phyloP scores from a whole-genome alignment of 2,113 vertebrate species.

The Montifringilla adamsi region DNA sequence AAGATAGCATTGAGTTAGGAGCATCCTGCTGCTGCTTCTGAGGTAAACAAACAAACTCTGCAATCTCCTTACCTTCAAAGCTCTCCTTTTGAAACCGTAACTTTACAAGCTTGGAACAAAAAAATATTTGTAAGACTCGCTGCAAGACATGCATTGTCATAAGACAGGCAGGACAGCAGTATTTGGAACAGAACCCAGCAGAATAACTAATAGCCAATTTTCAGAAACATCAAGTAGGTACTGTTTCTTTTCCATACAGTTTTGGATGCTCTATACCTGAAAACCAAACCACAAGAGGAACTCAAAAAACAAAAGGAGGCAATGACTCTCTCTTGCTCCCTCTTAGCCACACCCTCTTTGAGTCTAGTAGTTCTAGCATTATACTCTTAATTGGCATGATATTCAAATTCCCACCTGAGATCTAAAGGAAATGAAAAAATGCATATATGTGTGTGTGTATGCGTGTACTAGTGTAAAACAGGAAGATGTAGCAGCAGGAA shows the following conservation, averaged over 20 bases:
- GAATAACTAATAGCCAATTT: background rate
- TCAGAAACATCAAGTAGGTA: background rate
- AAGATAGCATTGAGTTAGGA: background rate
- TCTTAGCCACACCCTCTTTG: background rate
- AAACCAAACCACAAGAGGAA: background rate
- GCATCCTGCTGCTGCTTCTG: background rate
- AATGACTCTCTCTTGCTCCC: background rate
- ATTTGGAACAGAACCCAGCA: background rate
- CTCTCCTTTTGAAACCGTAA: background rate
- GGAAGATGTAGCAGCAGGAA: conserved; percentile 22
- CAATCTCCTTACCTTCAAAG: background rate
- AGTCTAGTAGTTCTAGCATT: background rate
- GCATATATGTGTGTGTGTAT: too few species aligned
- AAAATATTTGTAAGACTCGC: background rate
- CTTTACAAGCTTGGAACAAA: background rate
- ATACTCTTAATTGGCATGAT: background rate
- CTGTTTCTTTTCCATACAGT: background rate
- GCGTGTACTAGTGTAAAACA: background rate
- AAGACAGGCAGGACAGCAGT: background rate
- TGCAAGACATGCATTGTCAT: background rate
- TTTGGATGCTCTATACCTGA: background rate
- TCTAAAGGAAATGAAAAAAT: background rate
- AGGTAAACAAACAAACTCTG: background rate
- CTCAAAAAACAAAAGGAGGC: background rate
- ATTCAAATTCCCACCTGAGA: background rate